These are phyloP conservation scores for Thera obeliscata DNA, from an alignment of 2,888 invertebrate genomes.

Conservation along the genomic window DNA sequence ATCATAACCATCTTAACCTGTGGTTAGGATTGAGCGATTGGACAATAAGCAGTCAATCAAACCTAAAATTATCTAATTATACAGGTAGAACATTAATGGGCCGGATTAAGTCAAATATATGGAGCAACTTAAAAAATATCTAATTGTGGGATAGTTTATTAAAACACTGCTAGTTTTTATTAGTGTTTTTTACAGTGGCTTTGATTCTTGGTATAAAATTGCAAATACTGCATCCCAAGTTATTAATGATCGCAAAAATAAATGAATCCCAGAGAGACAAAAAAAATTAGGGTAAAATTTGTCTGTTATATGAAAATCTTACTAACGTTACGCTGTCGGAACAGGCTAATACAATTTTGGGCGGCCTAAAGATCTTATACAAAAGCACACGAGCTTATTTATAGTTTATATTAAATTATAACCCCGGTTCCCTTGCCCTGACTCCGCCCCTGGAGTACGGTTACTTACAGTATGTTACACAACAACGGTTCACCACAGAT, in stretches of 20 bases:
- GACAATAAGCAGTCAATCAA: conserved; percentile 26
- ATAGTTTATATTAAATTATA: too few relatives aligned
- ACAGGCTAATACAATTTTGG: too few relatives aligned
- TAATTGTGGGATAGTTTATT: neutral
- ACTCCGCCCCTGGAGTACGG: conserved; percentile 35
- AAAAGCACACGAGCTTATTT: neutral
- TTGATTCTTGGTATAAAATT: too few relatives aligned
- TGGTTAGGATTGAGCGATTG: conserved; percentile 37
- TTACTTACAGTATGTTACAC: conserved; percentile 54
- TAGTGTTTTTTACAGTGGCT: too few relatives aligned
- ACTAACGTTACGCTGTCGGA: too few relatives aligned
- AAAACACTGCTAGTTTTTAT: neutral
- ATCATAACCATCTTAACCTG: conserved; percentile 26
- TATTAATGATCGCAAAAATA: too few relatives aligned
- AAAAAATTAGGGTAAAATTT: too few relatives aligned
- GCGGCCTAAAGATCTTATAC: too few relatives aligned
- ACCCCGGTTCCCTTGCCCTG: conserved; percentile 7
- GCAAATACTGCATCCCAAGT: too few relatives aligned
- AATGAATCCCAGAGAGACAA: too few relatives aligned
- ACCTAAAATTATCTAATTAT: conserved; percentile 40
- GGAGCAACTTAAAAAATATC: neutral
- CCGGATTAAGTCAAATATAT: conserved; percentile 15
- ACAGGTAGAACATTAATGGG: conserved; percentile 27
- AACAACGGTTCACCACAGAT: conserved; percentile 58
- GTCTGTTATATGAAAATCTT: too few relatives aligned